Evolutionary conservation across 2,113 vertebrate genomes (phyloP).

Genomic region (Festucalex cinctus): DNA sequence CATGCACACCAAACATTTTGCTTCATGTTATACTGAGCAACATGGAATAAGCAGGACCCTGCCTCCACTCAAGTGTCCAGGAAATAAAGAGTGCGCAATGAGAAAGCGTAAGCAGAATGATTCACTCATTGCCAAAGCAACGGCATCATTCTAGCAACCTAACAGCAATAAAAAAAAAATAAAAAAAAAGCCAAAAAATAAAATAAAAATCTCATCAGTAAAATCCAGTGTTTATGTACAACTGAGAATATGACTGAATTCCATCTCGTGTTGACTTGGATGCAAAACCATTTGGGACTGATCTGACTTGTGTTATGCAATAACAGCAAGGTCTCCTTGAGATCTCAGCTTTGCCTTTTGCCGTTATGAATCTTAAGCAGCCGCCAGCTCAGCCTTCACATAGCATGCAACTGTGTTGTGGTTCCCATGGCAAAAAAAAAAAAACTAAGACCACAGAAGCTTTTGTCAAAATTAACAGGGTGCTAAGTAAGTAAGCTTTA

Average conservation of each 20-base stretch:
- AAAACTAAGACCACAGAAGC: slow-evolving; percentile 9
- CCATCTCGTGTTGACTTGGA: slow-evolving; percentile 4
- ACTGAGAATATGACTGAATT: slow-evolving; percentile 4
- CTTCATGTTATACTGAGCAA: not conserved
- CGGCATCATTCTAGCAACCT: not conserved
- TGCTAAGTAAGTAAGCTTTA: not conserved
- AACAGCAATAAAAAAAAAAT: not conserved
- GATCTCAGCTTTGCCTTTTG: slow-evolving; percentile 11
- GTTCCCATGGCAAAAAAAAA: slow-evolving; percentile 44
- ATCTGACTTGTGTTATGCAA: slow-evolving; percentile 18
- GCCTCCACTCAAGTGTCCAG: not conserved
- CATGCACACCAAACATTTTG: not conserved
- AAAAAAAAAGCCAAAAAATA: not conserved
- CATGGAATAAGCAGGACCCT: not conserved
- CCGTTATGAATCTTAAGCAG: slow-evolving; percentile 32
- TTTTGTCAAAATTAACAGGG: slow-evolving; percentile 5
- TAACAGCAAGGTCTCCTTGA: not conserved
- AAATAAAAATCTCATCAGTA: not conserved
- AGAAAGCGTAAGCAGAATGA: not conserved
- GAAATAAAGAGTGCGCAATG: not conserved
- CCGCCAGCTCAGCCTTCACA: not conserved
- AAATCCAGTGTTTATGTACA: slow-evolving; percentile 16
- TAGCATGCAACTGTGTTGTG: slow-evolving; percentile 12
- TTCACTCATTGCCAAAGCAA: not conserved
- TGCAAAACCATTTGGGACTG: not conserved